Evolutionary conservation across 53 echinoderm and acorn worm genomes (phyloP).

Genomic region (Holothuria scabra): DNA sequence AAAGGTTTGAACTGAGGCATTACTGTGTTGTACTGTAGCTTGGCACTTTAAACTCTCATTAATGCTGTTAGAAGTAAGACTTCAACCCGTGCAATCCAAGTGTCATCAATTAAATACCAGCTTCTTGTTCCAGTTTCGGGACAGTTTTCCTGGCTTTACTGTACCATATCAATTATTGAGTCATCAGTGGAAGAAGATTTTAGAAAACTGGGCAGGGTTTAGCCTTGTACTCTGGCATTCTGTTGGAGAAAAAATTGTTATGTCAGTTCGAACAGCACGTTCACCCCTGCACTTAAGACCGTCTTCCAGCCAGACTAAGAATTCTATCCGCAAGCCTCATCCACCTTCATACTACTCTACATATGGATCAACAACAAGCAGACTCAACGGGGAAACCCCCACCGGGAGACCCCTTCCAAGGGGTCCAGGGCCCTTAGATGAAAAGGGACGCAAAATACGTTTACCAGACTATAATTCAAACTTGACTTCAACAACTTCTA

Average conservation of each 20-base stretch:
- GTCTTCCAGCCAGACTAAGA: neutral
- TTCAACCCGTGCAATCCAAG: too few relatives aligned
- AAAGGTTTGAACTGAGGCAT: too few relatives aligned
- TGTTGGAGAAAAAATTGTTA: neutral
- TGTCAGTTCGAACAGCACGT: slow-evolving; percentile 30
- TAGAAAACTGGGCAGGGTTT: too few relatives aligned
- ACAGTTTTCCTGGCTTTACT: too few relatives aligned
- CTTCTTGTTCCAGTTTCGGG: too few relatives aligned
- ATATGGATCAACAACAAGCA: slow-evolving; percentile 21
- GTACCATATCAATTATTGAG: too few relatives aligned
- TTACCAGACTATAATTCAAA: slow-evolving; percentile 23
- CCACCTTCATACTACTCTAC: slow-evolving; percentile 4
- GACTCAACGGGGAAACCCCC: slow-evolving; percentile 36
- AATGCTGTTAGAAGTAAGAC: too few relatives aligned
- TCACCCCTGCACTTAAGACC: slow-evolving; percentile 12
- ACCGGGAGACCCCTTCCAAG: slow-evolving; percentile 15
- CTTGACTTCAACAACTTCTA: neutral
- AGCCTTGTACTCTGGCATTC: too few relatives aligned
- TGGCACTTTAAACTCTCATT: too few relatives aligned
- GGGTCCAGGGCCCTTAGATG: slow-evolving; percentile 39
- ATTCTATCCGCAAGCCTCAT: slow-evolving; percentile 11
- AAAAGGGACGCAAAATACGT: slow-evolving; percentile 18
- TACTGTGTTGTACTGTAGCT: too few relatives aligned
- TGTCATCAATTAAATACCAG: too few relatives aligned
- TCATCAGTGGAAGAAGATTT: too few relatives aligned